Percentiles rank a stretch among this genome's conserved stretches.
Evolutionary conservation across 2,888 invertebrate genomes (phyloP).

Genomic region (Leucozona laternaria): DNA sequence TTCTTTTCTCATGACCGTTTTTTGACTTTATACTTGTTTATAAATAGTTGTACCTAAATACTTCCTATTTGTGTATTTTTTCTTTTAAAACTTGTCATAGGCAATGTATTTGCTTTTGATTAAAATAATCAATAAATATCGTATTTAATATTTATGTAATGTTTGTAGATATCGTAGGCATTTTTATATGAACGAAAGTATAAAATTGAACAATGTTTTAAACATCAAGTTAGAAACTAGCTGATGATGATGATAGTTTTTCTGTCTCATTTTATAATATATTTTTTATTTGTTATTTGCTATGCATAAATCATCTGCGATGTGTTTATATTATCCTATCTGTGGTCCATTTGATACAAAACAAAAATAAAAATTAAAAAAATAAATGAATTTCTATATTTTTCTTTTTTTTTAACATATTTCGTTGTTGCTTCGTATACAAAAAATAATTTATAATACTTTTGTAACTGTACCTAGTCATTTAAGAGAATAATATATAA

Average conservation of each 20-base stretch:
- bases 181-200: conserved; percentile 37
- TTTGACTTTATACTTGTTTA: conserved; percentile 29
- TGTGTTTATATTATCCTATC: conserved; percentile 37
- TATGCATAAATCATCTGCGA: conserved; percentile 5
- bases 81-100: not conserved
- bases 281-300: conserved; percentile 21
- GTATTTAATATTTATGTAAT: conserved; percentile 30
- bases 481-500: conserved; percentile 39
- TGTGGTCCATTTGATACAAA: conserved; percentile 57
- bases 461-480: conserved; percentile 62
- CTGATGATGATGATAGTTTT: not conserved
- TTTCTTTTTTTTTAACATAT: conserved; percentile 1
- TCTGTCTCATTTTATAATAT: not conserved
- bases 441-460: conserved; percentile 20
- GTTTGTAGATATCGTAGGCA: conserved; percentile 58
- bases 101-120: not conserved
- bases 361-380: not conserved
- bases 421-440: conserved; percentile 48
- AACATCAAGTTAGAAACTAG: conserved; percentile 28
- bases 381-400: not conserved
- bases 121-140: conserved; percentile 27
- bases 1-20: not conserved
- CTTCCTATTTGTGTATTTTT: conserved; percentile 21
- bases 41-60: conserved; percentile 51
- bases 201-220: conserved; percentile 1